Base-by-base conservation (phyloP, 2,888 invertebrate genomes). In the Dasysyrphus tricinctus region DNA sequence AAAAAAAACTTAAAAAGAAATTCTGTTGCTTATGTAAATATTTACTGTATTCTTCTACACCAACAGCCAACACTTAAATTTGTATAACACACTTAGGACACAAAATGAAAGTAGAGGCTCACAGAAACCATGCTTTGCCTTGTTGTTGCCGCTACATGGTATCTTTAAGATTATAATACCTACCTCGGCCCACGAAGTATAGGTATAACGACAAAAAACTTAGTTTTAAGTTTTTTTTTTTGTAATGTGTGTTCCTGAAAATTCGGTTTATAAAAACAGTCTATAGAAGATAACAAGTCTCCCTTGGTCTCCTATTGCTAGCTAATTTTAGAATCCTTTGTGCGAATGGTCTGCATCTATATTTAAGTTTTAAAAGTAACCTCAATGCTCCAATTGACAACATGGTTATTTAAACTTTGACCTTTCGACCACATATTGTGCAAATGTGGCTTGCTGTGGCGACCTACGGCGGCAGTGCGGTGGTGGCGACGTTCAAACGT, bases 391-490 rank as follows among this genome's bases (percentile, higher is more conserved):
- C 16, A 80, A 80, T 80, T 61, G 69, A 67, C 74, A 78, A 63
- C 37, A 73, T 59, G 34, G 49, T 34, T 14, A 9, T 63, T 11
- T 2, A 77, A 65, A 47, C 39, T 61, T 78, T 79, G 49, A 78
- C 75, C 49, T 73, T 72, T 75, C 47, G 65, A 86, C 86, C 81
- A 75, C 82, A 86, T 54, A 54, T 85, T 63, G 79, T 82, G 70
- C 72, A 67, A 82, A 79, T 75, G 70, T 37, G 78, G 82, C 78
- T 69, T 49, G 47, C 44, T 47, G 6, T 49, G 67, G 49, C 19
- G 67, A 49, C 47, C 32, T 29, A 65, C 49, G n/a, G n/a, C n/a
- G n/a, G n/a, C n/a, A n/a, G n/a, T n/a, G n/a, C n/a, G n/a, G n/a
- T n/a, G n/a, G n/a, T n/a, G n/a, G n/a, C 12, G 5, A 24, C 1